A percentile compares a stretch with the other conserved stretches of the same genome.
These are phyloP conservation scores for Serrognathus titanus DNA, from an alignment of 2,888 invertebrate species.

Conservation along the genomic window DNA sequence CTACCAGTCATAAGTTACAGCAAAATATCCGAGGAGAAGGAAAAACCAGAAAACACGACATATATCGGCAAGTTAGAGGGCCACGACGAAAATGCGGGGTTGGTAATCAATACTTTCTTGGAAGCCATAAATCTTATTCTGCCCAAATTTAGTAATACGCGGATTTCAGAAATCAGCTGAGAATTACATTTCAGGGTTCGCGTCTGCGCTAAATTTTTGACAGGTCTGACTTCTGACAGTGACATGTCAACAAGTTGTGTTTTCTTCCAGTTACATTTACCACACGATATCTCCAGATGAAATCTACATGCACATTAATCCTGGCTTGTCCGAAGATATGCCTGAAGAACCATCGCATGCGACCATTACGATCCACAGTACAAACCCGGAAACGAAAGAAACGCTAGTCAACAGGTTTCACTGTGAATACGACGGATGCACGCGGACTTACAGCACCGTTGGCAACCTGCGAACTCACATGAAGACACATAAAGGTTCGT, in stretches of 20 bases:
- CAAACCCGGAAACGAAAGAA: conserved; percentile 57
- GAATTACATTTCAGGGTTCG: conserved; percentile 20
- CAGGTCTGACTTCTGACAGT: conserved; percentile 6
- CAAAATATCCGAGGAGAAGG: conserved; percentile 32
- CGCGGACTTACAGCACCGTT: conserved; percentile 86
- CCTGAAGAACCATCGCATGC: conserved; percentile 66
- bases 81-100: conserved; percentile 53
- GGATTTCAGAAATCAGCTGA: conserved; percentile 26
- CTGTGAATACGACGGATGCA: conserved; percentile 87
- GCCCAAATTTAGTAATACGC: conserved; percentile 36
- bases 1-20: conserved; percentile 45
- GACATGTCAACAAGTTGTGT: not conserved
- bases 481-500: conserved; percentile 90
- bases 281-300: conserved; percentile 67
- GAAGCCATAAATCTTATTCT: conserved; percentile 20
- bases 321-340: conserved; percentile 60
- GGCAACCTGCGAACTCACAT: conserved; percentile 93
- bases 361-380: conserved; percentile 64
- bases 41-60: conserved; percentile 40
- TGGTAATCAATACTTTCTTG: conserved; percentile 27
- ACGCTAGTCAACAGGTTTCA: conserved; percentile 66
- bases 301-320: conserved; percentile 68
- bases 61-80: conserved; percentile 46
- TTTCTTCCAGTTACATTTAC: conserved; percentile 60
- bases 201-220: conserved; percentile 16